These are phyloP conservation scores for Ondatra zibethicus DNA, from an alignment of 2,113 vertebrate genomes.

Conservation along the genomic window DNA sequence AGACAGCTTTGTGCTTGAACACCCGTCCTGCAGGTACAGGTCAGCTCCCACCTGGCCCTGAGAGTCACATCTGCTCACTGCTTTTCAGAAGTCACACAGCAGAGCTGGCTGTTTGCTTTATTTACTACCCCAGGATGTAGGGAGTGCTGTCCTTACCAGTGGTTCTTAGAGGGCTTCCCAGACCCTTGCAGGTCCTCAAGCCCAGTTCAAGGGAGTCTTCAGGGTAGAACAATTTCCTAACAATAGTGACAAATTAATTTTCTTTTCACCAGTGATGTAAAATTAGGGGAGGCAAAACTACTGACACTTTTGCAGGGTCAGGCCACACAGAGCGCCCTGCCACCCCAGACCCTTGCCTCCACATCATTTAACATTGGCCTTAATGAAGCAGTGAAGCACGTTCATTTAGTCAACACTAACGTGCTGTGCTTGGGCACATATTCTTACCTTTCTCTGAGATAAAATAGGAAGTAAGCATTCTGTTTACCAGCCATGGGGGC, in stretches of 20 bases:
- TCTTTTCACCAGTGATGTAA: not conserved
- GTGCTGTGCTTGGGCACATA: not conserved
- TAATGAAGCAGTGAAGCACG: not conserved
- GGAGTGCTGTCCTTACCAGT: not conserved
- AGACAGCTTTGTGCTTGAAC: not conserved
- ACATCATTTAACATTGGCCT: not conserved
- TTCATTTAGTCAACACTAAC: not conserved
- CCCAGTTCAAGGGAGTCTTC: not conserved
- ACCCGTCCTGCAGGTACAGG: not conserved
- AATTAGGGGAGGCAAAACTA: not conserved
- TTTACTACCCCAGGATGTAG: not conserved
- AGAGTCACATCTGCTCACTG: not conserved
- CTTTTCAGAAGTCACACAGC: not conserved
- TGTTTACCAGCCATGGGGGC: rapidly evolving
- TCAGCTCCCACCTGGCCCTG: not conserved
- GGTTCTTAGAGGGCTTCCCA: not conserved
- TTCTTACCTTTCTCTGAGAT: not conserved
- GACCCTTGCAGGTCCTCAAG: not conserved
- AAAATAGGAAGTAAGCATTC: not conserved
- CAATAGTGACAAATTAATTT: not conserved
- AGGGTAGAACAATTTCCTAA: not conserved
- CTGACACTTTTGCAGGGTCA: rapidly evolving
- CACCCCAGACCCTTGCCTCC: not conserved
- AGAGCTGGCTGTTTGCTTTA: not conserved
- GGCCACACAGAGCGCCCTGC: not conserved